Evolutionary conservation across 2,113 vertebrate species (phyloP).

Genomic region (Xenotilapia caudafasciata): DNA sequence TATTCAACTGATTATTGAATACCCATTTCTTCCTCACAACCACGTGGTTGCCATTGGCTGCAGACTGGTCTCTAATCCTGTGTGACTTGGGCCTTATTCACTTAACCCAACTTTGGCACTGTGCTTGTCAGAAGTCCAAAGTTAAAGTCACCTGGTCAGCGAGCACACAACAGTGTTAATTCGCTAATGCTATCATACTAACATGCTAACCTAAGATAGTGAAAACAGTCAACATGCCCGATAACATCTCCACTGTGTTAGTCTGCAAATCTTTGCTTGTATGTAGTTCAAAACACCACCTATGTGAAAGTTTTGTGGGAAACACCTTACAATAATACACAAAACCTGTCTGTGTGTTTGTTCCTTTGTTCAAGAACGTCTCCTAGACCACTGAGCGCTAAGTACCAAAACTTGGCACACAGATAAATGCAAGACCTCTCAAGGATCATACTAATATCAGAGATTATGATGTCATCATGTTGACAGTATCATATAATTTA

Average conservation of each 20-base stretch:
- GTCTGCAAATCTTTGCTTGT: background rate
- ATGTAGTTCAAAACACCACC: background rate
- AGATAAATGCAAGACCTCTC: fast-evolving
- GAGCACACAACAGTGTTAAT: background rate
- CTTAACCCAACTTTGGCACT: background rate
- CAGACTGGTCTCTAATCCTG: background rate
- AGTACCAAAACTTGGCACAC: background rate
- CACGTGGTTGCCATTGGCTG: background rate
- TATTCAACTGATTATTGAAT: background rate
- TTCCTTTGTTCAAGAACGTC: background rate
- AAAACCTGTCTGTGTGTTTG: background rate
- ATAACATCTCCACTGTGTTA: background rate
- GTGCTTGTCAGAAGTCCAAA: background rate
- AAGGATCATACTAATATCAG: background rate
- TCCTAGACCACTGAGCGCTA: background rate
- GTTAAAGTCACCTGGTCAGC: background rate
- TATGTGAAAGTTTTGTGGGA: background rate
- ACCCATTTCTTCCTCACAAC: background rate
- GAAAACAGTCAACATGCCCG: background rate
- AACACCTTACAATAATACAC: background rate
- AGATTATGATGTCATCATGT: background rate
- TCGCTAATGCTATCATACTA: background rate
- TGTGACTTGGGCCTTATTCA: background rate
- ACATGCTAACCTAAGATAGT: background rate
- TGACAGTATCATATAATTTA: background rate